These are phyloP conservation scores for Nebria brevicollis DNA, from an alignment of 2,888 invertebrate species.

Conservation along the genomic window DNA sequence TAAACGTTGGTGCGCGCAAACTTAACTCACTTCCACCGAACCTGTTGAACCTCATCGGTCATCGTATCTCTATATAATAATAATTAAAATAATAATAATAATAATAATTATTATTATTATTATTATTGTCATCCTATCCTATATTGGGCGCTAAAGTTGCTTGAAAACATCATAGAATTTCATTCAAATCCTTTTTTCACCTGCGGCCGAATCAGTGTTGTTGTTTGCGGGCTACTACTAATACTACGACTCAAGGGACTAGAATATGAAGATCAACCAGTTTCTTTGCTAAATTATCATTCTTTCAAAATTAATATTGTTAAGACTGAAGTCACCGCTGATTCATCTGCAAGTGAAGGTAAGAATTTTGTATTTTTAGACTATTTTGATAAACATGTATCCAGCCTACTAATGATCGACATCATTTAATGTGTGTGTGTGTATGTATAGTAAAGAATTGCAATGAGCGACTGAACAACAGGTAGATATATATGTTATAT, in stretches of 20 bases:
- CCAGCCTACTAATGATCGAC: too few species aligned
- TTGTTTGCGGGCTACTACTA: too few species aligned
- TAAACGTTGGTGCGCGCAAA: conserved; percentile 19
- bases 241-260: background rate
- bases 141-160: too few species aligned
- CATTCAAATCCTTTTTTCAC: too few species aligned
- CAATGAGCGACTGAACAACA: too few species aligned
- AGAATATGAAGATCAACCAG: background rate
- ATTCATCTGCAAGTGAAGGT: background rate
- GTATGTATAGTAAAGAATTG: too few species aligned
- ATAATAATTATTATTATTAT: background rate
- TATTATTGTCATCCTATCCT: background rate
- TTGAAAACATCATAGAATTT: too few species aligned
- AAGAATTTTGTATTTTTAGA: background rate
- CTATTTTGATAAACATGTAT: background rate
- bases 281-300: background rate
- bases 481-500: too few species aligned
- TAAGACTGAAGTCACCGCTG: background rate
- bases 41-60: conserved; percentile 25
- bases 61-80: background rate
- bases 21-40: conserved; percentile 25
- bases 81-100: too few species aligned
- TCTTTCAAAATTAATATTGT: background rate
- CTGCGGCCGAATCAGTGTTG: too few species aligned
- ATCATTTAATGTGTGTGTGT: too few species aligned